Conservation (phyloP, 2,113 vertebrate genomes). For the Ondatra zibethicus region DNA sequence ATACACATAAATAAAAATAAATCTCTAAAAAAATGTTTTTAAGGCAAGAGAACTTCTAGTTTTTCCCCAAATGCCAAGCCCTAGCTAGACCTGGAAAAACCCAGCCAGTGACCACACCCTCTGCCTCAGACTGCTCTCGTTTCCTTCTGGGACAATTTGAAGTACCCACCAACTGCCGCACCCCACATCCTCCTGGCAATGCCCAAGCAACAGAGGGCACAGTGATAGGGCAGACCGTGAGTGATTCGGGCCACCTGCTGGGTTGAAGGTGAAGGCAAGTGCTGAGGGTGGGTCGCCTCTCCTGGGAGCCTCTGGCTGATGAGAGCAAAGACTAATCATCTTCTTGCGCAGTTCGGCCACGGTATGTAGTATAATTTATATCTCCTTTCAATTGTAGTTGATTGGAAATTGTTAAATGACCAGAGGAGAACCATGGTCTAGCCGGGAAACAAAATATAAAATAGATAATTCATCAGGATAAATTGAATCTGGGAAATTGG, state of each 20-base stretch:
- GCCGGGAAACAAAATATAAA: conserved; percentile 49
- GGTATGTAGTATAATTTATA: not conserved
- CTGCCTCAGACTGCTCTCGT: too few species aligned
- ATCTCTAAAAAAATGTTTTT: not conserved
- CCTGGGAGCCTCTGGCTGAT: not conserved
- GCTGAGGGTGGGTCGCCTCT: not conserved
- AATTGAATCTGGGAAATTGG: conserved; percentile 29
- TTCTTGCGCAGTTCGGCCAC: not conserved
- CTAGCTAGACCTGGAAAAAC: not conserved
- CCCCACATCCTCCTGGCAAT: not conserved
- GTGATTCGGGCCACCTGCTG: not conserved
- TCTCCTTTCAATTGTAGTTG: not conserved
- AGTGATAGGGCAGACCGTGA: not conserved
- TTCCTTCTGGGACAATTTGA: not conserved
- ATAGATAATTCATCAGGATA: conserved; percentile 33
- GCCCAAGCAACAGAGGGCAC: not conserved
- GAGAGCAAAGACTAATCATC: not conserved
- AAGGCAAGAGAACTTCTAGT: too few species aligned
- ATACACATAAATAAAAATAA: not conserved
- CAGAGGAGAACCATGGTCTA: not conserved
- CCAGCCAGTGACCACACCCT: not conserved
- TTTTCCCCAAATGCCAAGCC: not conserved
- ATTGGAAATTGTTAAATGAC: conserved; percentile 7
- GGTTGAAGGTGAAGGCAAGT: not conserved
- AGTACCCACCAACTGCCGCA: not conserved